Conservation (phyloP, 35 echinoderm and acorn worm genomes). For the Hemicentrotus pulcherrimus region DNA sequence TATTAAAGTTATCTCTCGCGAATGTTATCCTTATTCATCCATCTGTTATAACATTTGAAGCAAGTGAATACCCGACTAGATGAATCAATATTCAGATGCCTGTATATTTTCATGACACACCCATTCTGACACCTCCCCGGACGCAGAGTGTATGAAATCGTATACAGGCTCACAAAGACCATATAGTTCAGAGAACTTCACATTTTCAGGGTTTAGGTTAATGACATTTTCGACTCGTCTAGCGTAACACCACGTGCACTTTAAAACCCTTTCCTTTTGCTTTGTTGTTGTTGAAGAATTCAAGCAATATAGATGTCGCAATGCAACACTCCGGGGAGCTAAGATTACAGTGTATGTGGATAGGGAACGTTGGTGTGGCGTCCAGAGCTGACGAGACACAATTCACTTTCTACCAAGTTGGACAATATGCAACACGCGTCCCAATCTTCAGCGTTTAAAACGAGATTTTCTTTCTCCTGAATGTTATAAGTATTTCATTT, state of each 20-base stretch:
- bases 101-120: slow-evolving; percentile 5
- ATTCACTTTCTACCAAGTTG: not conserved
- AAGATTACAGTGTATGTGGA: not conserved
- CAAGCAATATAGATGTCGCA: not conserved
- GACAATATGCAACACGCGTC: not conserved
- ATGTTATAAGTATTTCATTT: too few relatives aligned
- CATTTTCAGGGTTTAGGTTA: not conserved
- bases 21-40: too few relatives aligned
- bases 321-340: not conserved
- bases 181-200: slow-evolving; percentile 31
- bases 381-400: not conserved
- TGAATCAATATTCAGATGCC: too few relatives aligned
- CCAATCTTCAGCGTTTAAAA: not conserved
- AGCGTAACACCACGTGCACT: slow-evolving; percentile 12
- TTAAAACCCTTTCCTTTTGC: not conserved
- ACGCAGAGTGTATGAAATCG: slow-evolving; percentile 15
- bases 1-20: too few relatives aligned
- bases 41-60: too few relatives aligned
- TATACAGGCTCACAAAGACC: slow-evolving; percentile 8
- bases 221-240: not conserved
- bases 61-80: too few relatives aligned
- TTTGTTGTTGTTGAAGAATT: not conserved
- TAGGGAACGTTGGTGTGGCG: not conserved
- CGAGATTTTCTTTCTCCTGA: not conserved
- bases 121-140: not conserved